These are phyloP conservation scores for Brachyopa scutellaris DNA, from an alignment of 2,888 invertebrate species.

Conservation along the genomic window DNA sequence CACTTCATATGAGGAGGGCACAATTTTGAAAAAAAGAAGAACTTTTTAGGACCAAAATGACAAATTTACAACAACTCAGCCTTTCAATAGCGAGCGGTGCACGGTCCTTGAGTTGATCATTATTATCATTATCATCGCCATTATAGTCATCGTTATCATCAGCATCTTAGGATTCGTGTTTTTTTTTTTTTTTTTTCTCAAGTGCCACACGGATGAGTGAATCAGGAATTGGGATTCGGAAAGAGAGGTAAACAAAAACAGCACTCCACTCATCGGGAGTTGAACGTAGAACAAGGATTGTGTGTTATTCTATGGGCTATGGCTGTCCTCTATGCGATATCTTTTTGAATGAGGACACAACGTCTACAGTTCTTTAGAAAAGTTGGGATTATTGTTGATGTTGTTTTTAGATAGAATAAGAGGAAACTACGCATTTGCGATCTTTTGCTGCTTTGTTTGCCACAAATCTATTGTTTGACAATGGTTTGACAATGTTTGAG, in stretches of 20 bases:
- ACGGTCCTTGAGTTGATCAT: conserved; percentile 65
- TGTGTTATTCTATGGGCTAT: too few relatives aligned
- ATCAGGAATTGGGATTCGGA: conserved; percentile 32
- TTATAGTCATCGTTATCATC: conserved; percentile 66
- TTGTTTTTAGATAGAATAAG: conserved; percentile 47
- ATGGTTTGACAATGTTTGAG: conserved; percentile 69
- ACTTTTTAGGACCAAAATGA: conserved; percentile 57
- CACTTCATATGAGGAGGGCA: conserved; percentile 38
- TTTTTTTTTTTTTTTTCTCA: conserved; percentile 23
- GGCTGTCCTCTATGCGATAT: conserved; percentile 35
- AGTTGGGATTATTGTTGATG: conserved; percentile 26
- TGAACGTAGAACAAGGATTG: conserved; percentile 8
- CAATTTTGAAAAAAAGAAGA: conserved; percentile 23
- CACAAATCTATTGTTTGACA: conserved; percentile 60
- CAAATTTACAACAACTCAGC: conserved; percentile 68
- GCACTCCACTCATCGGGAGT: conserved; percentile 54
- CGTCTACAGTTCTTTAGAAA: conserved; percentile 42
- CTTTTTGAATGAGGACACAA: conserved; percentile 33
- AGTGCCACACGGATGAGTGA: conserved; percentile 64
- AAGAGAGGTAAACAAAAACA: conserved; percentile 44
- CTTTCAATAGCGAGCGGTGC: conserved; percentile 23
- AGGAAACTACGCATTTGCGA: conserved; percentile 29
- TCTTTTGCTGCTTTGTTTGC: conserved; percentile 51
- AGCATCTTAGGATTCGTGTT: conserved; percentile 43
- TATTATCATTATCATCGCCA: conserved; percentile 70